Conservation (phyloP, 2,797 vertebrate genomes). For the Setipinna tenuifilis region DNA sequence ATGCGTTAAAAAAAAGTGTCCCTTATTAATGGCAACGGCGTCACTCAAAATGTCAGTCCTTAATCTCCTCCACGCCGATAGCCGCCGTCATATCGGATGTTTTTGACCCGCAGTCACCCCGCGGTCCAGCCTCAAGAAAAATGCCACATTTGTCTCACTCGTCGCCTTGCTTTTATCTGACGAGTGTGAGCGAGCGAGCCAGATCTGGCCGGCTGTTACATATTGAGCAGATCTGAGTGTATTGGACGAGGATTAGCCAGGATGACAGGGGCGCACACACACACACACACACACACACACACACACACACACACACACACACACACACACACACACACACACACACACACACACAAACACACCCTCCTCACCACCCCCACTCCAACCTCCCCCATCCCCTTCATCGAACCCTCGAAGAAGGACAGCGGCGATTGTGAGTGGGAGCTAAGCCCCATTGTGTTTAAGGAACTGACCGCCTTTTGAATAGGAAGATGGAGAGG, state of each 20-base stretch:
- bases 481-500: constrained; percentile 79
- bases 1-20: not conserved
- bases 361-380: not conserved
- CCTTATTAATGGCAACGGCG: not conserved
- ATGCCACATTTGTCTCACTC: constrained; percentile 56
- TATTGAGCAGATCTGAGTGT: constrained; percentile 79
- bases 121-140: not conserved
- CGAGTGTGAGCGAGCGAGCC: constrained; percentile 51
- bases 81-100: not conserved
- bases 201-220: constrained; percentile 69
- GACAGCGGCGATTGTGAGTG: constrained; percentile 62
- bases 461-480: constrained; percentile 76
- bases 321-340: too few relatives aligned
- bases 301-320: too few relatives aligned
- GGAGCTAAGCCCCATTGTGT: constrained; percentile 80
- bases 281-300: too few relatives aligned
- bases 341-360: too few relatives aligned
- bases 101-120: not conserved
- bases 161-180: constrained; percentile 48
- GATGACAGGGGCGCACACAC: constrained; percentile 64
- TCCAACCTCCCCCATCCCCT: not conserved
- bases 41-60: not conserved
- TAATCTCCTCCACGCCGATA: not conserved
- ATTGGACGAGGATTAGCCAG: constrained; percentile 92
- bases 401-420: constrained; percentile 42